These are phyloP conservation scores for Alca torda DNA, from an alignment of 2,797 vertebrate species.

Conservation along the genomic window DNA sequence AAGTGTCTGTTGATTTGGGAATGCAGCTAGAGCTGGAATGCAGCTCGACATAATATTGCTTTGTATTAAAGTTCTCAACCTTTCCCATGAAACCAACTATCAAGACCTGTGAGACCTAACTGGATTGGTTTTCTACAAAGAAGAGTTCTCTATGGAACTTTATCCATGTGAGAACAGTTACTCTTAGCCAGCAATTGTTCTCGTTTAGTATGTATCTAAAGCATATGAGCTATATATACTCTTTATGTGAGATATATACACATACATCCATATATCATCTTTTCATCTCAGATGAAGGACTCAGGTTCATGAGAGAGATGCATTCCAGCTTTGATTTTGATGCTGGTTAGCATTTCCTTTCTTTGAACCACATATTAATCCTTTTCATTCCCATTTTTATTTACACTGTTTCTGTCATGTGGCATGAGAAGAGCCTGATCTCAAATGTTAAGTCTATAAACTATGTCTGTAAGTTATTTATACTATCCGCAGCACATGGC, in stretches of 20 bases:
- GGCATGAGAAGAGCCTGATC: background rate
- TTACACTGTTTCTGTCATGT: background rate
- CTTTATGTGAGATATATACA: background rate
- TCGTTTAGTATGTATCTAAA: background rate
- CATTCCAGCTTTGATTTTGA: background rate
- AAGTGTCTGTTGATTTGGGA: constrained; percentile 3
- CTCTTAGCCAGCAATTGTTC: background rate
- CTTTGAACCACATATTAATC: background rate
- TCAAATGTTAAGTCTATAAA: background rate
- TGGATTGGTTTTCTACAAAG: background rate
- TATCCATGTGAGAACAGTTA: background rate
- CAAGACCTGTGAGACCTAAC: background rate
- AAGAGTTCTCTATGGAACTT: background rate
- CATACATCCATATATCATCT: accelerated
- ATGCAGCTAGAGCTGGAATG: background rate
- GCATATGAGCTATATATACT: background rate
- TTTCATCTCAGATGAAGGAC: background rate
- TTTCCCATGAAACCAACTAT: background rate
- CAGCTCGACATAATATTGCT: background rate
- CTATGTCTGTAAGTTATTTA: background rate
- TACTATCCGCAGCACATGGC: background rate
- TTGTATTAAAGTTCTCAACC: constrained; percentile 9
- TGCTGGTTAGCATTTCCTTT: background rate
- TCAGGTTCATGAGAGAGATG: background rate
- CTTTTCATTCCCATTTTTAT: background rate